phyloP scores from a whole-genome alignment of 2,888 invertebrate species.

The Tillus elongatus region DNA sequence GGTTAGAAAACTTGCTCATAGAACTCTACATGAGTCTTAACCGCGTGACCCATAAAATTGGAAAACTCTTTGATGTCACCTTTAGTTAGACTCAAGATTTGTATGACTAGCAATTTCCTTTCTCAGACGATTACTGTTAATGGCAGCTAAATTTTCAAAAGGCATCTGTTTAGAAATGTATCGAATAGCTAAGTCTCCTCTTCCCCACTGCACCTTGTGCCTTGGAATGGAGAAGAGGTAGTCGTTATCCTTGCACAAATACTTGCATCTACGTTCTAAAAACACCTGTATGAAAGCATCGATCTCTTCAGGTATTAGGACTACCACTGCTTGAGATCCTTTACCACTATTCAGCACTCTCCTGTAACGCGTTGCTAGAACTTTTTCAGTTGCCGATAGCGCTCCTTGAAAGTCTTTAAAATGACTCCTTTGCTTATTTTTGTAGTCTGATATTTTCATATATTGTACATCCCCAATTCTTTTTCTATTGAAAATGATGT shows the following conservation, averaged over 20 bases:
- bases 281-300: neutral
- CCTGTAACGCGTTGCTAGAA: too few species aligned
- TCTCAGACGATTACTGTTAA: slow-evolving; percentile 15
- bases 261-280: neutral
- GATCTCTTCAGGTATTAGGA: neutral
- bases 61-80: slow-evolving; percentile 7
- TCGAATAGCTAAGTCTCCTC: neutral
- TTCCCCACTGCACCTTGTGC: neutral
- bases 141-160: neutral
- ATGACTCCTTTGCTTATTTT: slow-evolving; percentile 14
- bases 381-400: slow-evolving; percentile 20
- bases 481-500: slow-evolving; percentile 20
- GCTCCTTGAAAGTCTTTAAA: slow-evolving; percentile 17
- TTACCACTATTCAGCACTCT: too few species aligned
- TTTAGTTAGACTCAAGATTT: slow-evolving; percentile 10
- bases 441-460: slow-evolving; percentile 17
- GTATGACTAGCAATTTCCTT: slow-evolving; percentile 24
- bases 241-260: neutral
- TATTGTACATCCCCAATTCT: slow-evolving; percentile 26
- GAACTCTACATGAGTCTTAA: slow-evolving; percentile 8
- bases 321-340: slow-evolving; percentile 13
- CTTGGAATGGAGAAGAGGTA: neutral
- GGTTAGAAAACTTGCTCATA: slow-evolving; percentile 4
- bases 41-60: slow-evolving; percentile 9
- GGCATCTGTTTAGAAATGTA: neutral